Evolutionary conservation across 2,888 invertebrate genomes (phyloP).

Genomic region (Ormyrus thymus): DNA sequence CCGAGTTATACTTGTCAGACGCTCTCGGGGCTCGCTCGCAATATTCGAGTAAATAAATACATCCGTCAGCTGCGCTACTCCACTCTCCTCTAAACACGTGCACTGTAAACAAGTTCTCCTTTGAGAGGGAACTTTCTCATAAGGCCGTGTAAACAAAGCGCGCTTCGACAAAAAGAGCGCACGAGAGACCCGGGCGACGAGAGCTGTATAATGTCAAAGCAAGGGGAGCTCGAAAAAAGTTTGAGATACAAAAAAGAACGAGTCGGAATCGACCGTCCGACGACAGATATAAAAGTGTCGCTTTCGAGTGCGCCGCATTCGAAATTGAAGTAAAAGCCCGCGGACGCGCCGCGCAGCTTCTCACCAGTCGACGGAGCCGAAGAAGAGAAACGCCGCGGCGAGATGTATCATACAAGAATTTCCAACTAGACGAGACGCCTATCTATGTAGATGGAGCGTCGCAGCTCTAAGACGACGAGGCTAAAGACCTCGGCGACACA

Average conservation of each 20-base stretch:
- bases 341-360: too few species aligned
- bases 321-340: not conserved
- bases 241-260: not conserved
- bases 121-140: conserved; percentile 11
- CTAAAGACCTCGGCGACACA: conserved; percentile 66
- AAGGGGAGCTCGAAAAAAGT: not conserved
- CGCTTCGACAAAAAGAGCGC: not conserved
- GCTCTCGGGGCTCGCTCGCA: not conserved
- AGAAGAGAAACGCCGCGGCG: not conserved
- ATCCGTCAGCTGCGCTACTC: conserved; percentile 25
- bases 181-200: not conserved
- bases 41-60: conserved; percentile 16
- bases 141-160: conserved; percentile 44
- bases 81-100: conserved; percentile 33
- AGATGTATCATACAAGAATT: not conserved
- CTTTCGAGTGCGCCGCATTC: not conserved
- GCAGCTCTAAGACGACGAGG: conserved; percentile 53
- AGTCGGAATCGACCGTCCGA: conserved; percentile 15
- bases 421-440: not conserved
- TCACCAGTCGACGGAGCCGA: too few species aligned
- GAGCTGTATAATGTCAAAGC: conserved; percentile 20
- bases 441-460: conserved; percentile 10
- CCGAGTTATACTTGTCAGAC: not conserved
- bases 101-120: conserved; percentile 37
- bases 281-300: not conserved